phyloP scores from a whole-genome alignment of 2,888 invertebrate species.

The Napeogenes inachia region DNA sequence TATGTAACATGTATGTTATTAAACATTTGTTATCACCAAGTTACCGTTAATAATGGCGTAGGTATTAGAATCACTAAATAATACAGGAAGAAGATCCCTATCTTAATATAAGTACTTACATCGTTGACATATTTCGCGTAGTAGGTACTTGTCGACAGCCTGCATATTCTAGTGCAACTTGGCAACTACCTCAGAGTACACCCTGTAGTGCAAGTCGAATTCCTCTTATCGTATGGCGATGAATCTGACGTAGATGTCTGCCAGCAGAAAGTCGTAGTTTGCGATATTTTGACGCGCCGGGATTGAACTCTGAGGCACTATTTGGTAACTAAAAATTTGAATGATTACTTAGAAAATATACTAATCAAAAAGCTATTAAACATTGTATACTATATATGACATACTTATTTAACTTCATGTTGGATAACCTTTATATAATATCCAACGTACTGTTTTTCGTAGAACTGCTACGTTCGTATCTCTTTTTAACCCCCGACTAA shows the following conservation, averaged over 20 bases:
- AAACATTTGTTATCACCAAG: too few species aligned
- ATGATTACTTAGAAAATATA: too few species aligned
- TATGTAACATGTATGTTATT: neutral
- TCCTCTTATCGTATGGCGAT: conserved; percentile 46
- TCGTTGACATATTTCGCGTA: conserved; percentile 54
- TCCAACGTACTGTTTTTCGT: too few species aligned
- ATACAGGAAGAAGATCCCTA: too few species aligned
- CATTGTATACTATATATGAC: too few species aligned
- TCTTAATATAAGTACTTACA: conserved; percentile 38
- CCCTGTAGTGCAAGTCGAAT: conserved; percentile 48
- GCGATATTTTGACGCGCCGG: conserved; percentile 40
- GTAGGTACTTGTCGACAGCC: conserved; percentile 47
- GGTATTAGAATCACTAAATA: too few species aligned
- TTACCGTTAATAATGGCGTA: too few species aligned
- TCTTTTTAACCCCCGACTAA: too few species aligned
- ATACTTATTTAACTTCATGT: too few species aligned
- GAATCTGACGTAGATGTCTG: conserved; percentile 49
- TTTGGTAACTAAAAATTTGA: conserved; percentile 14
- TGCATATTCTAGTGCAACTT: conserved; percentile 54
- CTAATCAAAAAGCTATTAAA: too few species aligned
- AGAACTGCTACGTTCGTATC: too few species aligned
- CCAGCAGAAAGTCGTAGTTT: conserved; percentile 50
- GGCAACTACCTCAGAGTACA: conserved; percentile 48
- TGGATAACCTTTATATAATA: too few species aligned
- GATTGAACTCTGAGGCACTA: conserved; percentile 21